Evolutionary conservation across 2,888 invertebrate species (phyloP), one percentile per base, ranked within the genome.

Genomic region (Drosophila austrosaltans): DNA sequence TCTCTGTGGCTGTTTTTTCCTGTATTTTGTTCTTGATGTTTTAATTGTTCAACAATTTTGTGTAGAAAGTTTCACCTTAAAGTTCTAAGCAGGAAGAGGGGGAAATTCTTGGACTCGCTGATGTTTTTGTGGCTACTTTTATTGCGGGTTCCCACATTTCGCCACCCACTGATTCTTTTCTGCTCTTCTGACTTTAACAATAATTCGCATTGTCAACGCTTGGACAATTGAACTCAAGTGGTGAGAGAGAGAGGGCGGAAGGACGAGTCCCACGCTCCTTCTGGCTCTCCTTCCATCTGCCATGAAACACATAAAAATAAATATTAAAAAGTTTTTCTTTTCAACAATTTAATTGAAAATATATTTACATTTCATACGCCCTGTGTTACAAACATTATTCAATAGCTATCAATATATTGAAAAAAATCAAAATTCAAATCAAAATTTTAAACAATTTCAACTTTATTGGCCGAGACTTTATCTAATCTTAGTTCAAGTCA

Each of bases 141-240:
- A 54, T 58, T 44, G 60, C 62, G 57, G 60, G 28, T 40, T 22
- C 30, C 10, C 22, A 28, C 7, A 22, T 3, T 8, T 53, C 39
- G 10, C 2, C 30, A 28, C 54, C 44, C 54, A 7, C 22, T 48
- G 20, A 22, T 22, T 44, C 20, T 48, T 22, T 25, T 48, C 48
- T 12, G 48, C 48, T 25, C 48, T 4, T 48, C 48, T 53, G 25
- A 30, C 16, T 54, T 54, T 48, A 48, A 48, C 48, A 48, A 65
- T 76, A 76, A 82, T 79, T 73, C 72, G 71, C 80, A 76, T 87
- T 83, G 87, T 83, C 85, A 79, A 85, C 82, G 85, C 70, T 69
- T 73, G 74, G 80, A 83, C 87, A 83, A 87, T 83, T 83, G 85
- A 82, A 82, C 87, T 87, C 75, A 87, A 87, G 84, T 87, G 77